Base-by-base conservation (phyloP, 2,888 invertebrate genomes). In the Scaptomyza polygonia region DNA sequence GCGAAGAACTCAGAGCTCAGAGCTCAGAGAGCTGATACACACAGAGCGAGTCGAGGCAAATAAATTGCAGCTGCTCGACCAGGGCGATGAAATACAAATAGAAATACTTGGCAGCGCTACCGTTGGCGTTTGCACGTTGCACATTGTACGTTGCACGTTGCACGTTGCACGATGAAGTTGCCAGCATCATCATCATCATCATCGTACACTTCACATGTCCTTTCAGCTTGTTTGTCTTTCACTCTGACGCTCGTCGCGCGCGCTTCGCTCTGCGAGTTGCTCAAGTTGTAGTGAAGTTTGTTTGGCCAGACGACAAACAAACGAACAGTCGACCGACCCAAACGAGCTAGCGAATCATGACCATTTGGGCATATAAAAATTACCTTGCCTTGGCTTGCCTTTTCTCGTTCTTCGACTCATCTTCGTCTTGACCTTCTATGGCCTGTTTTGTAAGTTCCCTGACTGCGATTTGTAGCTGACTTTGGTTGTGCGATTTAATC, bases 31-130 rank as follows among this genome's bases (percentile, higher is more conserved):
- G 16, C 6, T n/a, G 34, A 25, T 5, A 25, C 25, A 25, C 25
- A 25, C 25, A 53, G 55, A 25, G 68, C 51, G 42, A 54, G 55
- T 67, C 51, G 44, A 49, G 48, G 70, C 80, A 82, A 82, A 87
- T 73, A 85, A 87, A 83, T 87, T 83, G 88, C 87, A 83, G 88
- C 88, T 87, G 82, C 82, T 67, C 53, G 70, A 59, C 64, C 73
- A 66, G 81, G 88, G 87, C 87, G 88, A 86, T 88, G 85, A 88
- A 86, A 86, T 88, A 86, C 85, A 88, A 86, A 86, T 86, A 88
- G 88, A 83, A 83, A 83, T 87, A 83, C 82, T 83, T 87, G 86
- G 87, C 88, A 83, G 82, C 82, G 82, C 82, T 83, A 83, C 82
- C 78, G 78, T 78, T 72, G 67, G 52, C 52, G 72, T 58, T 34